Evolutionary conservation across 2,888 invertebrate species (phyloP).

Genomic region (Saturnia pavonia): DNA sequence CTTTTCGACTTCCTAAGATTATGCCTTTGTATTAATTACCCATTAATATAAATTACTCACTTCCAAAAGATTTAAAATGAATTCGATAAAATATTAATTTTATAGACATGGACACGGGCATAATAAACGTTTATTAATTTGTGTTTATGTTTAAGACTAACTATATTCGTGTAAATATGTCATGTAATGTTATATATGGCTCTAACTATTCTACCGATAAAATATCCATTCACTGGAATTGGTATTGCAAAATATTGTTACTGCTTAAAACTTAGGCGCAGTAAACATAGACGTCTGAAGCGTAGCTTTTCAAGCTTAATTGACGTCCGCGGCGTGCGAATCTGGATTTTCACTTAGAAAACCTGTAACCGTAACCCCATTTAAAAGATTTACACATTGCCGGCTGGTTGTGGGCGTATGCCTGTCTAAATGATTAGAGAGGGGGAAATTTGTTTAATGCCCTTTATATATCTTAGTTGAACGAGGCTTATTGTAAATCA

Average conservation of each 20-base stretch:
- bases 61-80: too few species aligned
- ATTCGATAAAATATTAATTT: too few species aligned
- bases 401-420: constrained; percentile 6
- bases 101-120: too few species aligned
- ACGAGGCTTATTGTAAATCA: neutral
- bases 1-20: too few species aligned
- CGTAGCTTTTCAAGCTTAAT: constrained; percentile 45
- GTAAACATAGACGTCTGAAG: constrained; percentile 40
- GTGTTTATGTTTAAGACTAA: too few species aligned
- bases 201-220: neutral
- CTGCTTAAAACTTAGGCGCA: constrained; percentile 16
- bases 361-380: constrained; percentile 27
- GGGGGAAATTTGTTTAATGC: constrained; percentile 12
- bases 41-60: too few species aligned
- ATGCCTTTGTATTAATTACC: too few species aligned
- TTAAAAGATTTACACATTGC: constrained; percentile 11
- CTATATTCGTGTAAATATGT: neutral
- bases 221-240: neutral
- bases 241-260: neutral
- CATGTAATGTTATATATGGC: neutral
- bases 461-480: neutral
- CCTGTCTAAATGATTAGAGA: constrained; percentile 12
- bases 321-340: constrained; percentile 51
- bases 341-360: constrained; percentile 57
- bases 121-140: too few species aligned